Base-by-base conservation (phyloP, 1,140 invertebrate genomes). In the Pemphigus obesinymphae region DNA sequence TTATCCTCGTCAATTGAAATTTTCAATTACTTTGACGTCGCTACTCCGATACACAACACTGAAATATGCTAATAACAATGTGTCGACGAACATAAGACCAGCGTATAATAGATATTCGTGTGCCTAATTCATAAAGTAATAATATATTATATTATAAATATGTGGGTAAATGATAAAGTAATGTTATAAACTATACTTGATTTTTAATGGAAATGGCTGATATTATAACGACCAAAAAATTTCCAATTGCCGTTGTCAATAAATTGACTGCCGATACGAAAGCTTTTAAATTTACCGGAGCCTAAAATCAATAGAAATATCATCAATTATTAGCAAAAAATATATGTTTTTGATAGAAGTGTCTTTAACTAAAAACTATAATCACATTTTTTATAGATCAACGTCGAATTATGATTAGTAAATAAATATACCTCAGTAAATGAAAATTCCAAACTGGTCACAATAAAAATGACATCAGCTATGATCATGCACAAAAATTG, bases 91-190 rank as follows among this genome's bases (percentile, higher is more conserved):
- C 95, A 98, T 97, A 1, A 97, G 87, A 1, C 89, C 92, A 61
- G 95, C 93, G 87, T 96, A 98, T 0, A 98, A 87, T 88, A 96
- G 93, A 86, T 97, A 96, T 86, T 97, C 95, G 37, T 89, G 90
- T 31, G 92, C 91, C 94, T 96, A 88, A 76, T 90, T 90, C 85
- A 86, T 83, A 85, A 83, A 85, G 0, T 29, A 15, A 37, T n/a
- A 10, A n/a, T 2, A 5, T 8, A 37, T 0, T 17, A 55, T 73
- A n/a, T 31, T 0, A 3, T 7, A 63, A 70, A 34, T 61, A 5
- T 26, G 23, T n/a, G n/a, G n/a, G 26, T 11, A 13, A 15, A 43
- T 43, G 81, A 85, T 87, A 90, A n/a, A 66, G n/a, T 3, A 66
- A 66, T 40, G 6, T 17, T 26, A 43, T 26, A 4, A 37, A 37